These are phyloP conservation scores for Drosophila asahinai DNA, from an alignment of 1,140 invertebrate genomes.

Conservation along the genomic window DNA sequence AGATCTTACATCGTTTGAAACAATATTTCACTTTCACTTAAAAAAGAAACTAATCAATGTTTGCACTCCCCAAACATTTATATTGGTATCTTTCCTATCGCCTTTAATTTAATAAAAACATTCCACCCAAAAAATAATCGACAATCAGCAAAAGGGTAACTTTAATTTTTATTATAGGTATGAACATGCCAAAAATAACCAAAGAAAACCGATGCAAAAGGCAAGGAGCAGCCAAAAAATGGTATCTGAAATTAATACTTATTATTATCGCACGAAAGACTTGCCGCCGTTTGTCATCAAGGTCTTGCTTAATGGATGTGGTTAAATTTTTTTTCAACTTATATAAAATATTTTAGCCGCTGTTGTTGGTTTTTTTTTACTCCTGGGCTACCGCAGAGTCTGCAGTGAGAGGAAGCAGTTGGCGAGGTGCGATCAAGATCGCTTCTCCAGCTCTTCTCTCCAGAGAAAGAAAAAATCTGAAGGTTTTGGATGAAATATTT, in stretches of 20 bases:
- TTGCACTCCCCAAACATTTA: neutral
- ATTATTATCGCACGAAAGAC: constrained; percentile 74
- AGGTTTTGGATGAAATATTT: neutral
- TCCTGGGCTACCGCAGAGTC: constrained; percentile 32
- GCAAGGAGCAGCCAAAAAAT: constrained; percentile 39
- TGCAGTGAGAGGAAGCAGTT: constrained; percentile 37
- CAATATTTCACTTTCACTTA: neutral
- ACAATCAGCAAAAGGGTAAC: constrained; percentile 15
- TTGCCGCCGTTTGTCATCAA: constrained; percentile 79
- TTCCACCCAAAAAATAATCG: constrained; percentile 21
- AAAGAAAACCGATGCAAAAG: constrained; percentile 16
- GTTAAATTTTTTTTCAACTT: constrained; percentile 46
- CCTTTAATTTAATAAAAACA: constrained; percentile 26
- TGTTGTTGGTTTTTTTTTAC: constrained; percentile 15
- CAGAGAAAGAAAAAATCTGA: too few relatives aligned
- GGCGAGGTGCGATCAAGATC: constrained; percentile 43
- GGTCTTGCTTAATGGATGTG: constrained; percentile 66
- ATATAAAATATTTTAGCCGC: constrained; percentile 62
- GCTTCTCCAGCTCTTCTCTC: constrained; percentile 1
- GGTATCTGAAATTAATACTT: constrained; percentile 70
- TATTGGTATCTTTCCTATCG: neutral
- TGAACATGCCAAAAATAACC: constrained; percentile 30
- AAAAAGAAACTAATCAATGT: neutral
- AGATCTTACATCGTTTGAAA: neutral
- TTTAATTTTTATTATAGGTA: constrained; percentile 23